Evolutionary conservation across 2,797 vertebrate genomes (phyloP), one percentile per base, ranked within the genome.

Genomic region (Todus mexicanus): DNA sequence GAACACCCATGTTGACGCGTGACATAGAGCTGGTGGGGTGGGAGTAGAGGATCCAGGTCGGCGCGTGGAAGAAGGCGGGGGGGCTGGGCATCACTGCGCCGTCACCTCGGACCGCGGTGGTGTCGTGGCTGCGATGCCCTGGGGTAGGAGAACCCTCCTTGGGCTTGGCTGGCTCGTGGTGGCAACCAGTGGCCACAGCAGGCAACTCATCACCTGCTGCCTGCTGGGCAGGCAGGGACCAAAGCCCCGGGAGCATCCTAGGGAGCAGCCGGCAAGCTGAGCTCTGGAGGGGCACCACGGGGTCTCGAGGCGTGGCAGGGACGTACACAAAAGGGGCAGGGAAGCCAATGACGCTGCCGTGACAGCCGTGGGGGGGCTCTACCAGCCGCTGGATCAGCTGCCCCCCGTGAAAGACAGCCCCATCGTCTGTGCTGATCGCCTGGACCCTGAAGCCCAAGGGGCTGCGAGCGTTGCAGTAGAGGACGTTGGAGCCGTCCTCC

Each of bases 381-480:
- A 98, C 97, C 91, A 99, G 97, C 51, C 98, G 94, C 70, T 98
- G 98, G 43, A 99, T 98, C 77, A 99, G 97, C 96, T 99, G 98
- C 4, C 98, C 99, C 3, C 98, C 91, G 8, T 98, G 98, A 93
- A 99, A 99, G 25, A 97, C 97, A 0, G 98, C 96, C 5, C 99
- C 99, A 0, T 98, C 97, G 0, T 99, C 98, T 2, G 97, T 93
- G 85, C 99, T 99, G 37, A 99, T 96, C 0, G 99, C 98, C 97
- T 99, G 99, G 6, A 99, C 98, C 21, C 99, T 97, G 97, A 96
- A 98, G 7, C 98, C 99, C 42, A 99, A 91, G 5, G 98, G 97
- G 89, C 99, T 99, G 92, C 99, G 98, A 3, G 99, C 98, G 0
- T 99, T 99, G 84, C 98, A 99, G 97, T 99, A 99, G 86, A 99